Conservation (phyloP, 2,113 vertebrate species). For the Mellivora capensis region DNA sequence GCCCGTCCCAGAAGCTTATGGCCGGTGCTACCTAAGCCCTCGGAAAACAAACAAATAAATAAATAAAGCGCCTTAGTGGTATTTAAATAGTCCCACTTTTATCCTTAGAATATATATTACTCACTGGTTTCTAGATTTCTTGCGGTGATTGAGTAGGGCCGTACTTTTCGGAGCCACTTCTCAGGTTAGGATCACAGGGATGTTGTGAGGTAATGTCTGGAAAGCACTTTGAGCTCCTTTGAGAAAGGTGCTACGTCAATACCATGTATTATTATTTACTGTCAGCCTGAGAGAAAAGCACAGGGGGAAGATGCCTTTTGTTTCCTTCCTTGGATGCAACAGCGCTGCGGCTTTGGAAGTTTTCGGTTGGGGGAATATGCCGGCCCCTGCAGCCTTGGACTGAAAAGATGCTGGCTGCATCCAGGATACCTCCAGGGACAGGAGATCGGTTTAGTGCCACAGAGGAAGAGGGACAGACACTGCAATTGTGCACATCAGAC, state of each 20-base stretch:
- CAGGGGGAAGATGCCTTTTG: background rate
- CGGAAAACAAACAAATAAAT: background rate
- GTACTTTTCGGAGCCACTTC: constrained; percentile 47
- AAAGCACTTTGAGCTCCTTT: constrained; percentile 67
- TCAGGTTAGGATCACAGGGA: constrained; percentile 49
- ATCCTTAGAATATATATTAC: constrained; percentile 48
- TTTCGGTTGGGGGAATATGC: background rate
- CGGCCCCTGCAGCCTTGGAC: background rate
- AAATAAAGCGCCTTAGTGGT: background rate
- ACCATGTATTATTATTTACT: constrained; percentile 59
- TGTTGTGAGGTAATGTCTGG: constrained; percentile 73
- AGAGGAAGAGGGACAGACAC: background rate
- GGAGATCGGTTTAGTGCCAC: background rate
- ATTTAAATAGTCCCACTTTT: constrained; percentile 50
- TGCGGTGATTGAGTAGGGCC: constrained; percentile 39
- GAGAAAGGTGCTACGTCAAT: constrained; percentile 64
- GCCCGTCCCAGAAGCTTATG: constrained; percentile 4
- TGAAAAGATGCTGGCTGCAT: background rate
- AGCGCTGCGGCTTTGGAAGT: background rate
- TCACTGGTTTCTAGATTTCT: constrained; percentile 41
- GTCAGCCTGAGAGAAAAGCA: constrained; percentile 7
- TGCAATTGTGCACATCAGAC: no score
- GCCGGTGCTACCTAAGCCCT: constrained; percentile 16
- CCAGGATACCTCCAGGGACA: background rate
- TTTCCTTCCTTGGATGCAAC: background rate